Evolutionary conservation across 2,113 vertebrate species (phyloP).

Genomic region (Rhynchopsitta pachyrhyncha): DNA sequence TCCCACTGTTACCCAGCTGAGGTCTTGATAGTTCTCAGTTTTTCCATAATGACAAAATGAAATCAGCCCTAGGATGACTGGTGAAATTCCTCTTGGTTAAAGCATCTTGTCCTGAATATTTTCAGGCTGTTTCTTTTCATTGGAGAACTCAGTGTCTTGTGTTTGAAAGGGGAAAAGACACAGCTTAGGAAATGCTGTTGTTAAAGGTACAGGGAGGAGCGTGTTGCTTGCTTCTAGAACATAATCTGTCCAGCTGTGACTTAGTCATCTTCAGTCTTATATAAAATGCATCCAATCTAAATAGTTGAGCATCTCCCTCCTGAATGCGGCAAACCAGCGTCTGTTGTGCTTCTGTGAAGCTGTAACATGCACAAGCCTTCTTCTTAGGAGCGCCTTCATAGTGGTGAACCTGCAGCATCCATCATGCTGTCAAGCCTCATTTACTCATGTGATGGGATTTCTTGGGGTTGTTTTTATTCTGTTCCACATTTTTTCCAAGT

Average conservation of each 20-base stretch:
- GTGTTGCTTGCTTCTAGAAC: neutral
- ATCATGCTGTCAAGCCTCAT: constrained; percentile 58
- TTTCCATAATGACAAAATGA: constrained; percentile 58
- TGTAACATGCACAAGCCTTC: constrained; percentile 5
- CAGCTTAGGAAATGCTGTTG: constrained; percentile 18
- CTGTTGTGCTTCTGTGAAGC: constrained; percentile 18
- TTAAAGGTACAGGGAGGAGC: constrained; percentile 7
- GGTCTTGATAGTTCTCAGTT: constrained; percentile 35
- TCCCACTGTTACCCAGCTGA: constrained; percentile 18
- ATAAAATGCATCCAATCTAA: constrained; percentile 9
- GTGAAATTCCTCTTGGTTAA: neutral
- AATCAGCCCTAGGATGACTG: neutral
- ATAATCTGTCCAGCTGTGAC: constrained; percentile 53
- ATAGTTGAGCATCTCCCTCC: constrained; percentile 54
- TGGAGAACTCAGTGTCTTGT: neutral
- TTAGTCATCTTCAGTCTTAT: constrained; percentile 43
- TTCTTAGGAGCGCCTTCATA: constrained; percentile 21
- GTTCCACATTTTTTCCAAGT: neutral
- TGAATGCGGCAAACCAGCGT: constrained; percentile 21
- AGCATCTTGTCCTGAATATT: neutral
- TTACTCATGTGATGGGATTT: constrained; percentile 20
- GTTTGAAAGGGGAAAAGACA: constrained; percentile 1
- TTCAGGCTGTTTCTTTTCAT: neutral
- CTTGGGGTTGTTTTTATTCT: neutral
- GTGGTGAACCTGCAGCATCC: constrained; percentile 56